Evolutionary conservation across 64 coral and sea anemone species (phyloP).

Genomic region (Stichodactyla mertensii): DNA sequence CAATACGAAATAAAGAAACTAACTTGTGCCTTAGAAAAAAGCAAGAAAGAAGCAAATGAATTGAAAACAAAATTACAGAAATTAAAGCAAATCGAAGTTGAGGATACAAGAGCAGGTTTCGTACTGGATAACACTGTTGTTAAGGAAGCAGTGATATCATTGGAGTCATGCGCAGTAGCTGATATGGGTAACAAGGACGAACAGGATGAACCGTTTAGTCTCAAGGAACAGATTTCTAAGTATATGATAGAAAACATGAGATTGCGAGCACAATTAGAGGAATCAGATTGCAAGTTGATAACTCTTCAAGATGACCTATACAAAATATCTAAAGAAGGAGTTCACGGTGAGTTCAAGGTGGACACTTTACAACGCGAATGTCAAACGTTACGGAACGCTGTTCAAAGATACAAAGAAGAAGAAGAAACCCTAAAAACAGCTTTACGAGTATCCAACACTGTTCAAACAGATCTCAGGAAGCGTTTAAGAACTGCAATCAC

Average conservation of each 20-base stretch:
- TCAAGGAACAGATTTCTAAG: neutral
- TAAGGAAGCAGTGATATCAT: neutral
- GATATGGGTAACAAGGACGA: neutral
- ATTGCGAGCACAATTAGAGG: neutral
- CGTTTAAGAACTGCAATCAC: neutral
- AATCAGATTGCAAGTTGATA: constrained; percentile 22
- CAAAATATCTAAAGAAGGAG: constrained; percentile 8
- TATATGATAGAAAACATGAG: constrained; percentile 46
- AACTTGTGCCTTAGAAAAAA: constrained; percentile 13
- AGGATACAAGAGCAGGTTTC: neutral
- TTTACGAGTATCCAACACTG: constrained; percentile 13
- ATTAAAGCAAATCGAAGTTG: neutral
- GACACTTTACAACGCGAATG: neutral
- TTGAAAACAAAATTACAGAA: constrained; percentile 29
- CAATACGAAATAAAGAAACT: constrained; percentile 20
- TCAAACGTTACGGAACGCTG: constrained; percentile 15
- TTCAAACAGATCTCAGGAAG: constrained; percentile 20
- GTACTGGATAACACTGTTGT: neutral
- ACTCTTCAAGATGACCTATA: constrained; percentile 34
- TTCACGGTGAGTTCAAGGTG: neutral
- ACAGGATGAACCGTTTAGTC: neutral
- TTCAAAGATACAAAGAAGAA: constrained; percentile 26
- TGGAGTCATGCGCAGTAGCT: neutral
- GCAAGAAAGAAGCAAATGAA: constrained; percentile 6
- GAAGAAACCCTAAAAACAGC: constrained; percentile 7